Evolutionary conservation across 2,113 vertebrate species (phyloP), one percentile per base, ranked within the genome.

Genomic region (Aspiorhynchus laticeps): DNA sequence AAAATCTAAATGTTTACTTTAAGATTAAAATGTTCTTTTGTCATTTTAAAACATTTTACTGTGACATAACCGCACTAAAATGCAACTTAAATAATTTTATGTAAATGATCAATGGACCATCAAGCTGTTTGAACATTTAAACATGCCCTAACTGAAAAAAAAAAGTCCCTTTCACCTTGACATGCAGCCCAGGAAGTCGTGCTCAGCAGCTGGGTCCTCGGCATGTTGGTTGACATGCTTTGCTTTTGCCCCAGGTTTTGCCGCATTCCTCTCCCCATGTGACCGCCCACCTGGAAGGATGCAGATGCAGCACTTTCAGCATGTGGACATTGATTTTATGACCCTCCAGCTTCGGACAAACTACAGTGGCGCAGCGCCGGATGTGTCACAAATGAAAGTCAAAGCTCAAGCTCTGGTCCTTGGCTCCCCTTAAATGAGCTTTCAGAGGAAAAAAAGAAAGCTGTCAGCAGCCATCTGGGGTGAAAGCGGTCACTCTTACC

Each of bases 151-250:
- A 67, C 28, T 67, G 65, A 33, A 69, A 33, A 36, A 33, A 36
- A 59, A 5, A 28, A 19, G 74, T 31, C 31, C 21, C 9, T 26
- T 4, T n/a, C 90, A 99, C 98, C 97, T 97, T 78, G 98, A 97
- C 97, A 99, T 98, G 95, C 98, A 99, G 82, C 97, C 97, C 0
- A 99, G 96, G 93, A 99, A 98, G 92, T 99, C 97, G 0, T 96
- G 97, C 88, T 98, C 97, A 0, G 94, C 92, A 5, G 92, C 91
- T 0, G 94, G 91, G 2, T 94, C 93, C 0, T 96, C 96, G 0
- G 87, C 15, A 0, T 93, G 93, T 67, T 93, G 94, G 6, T 12
- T 86, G 21, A 94, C 92, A 85, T 93, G 94, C 91, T 95, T 97
- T 56, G 94, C 94, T 88, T 94, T 94, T 0, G 90, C 93, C 88